A percentile compares a stretch with the other conserved stretches of the same genome.
phyloP scores from a whole-genome alignment of 2,113 vertebrate genomes.

The Tragulus kanchil region DNA sequence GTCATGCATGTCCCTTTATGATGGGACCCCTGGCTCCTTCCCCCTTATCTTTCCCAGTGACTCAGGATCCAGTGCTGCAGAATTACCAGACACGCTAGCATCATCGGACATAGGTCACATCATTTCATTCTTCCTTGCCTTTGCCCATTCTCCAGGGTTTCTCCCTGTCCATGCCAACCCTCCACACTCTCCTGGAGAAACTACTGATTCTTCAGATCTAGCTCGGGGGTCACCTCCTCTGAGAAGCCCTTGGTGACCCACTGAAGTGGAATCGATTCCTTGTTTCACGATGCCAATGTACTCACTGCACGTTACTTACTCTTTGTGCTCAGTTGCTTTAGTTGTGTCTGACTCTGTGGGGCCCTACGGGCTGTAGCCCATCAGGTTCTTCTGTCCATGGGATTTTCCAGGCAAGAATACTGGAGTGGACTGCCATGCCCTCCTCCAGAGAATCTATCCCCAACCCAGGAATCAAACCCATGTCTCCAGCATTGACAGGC shows the following conservation, averaged over 20 bases:
- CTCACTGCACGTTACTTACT: rapidly evolving
- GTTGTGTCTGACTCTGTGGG: not conserved
- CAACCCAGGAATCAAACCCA: not conserved
- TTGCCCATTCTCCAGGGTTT: not conserved
- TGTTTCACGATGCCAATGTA: not conserved
- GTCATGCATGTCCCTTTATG: not conserved
- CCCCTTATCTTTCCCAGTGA: not conserved
- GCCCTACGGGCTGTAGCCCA: not conserved
- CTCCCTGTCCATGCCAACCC: not conserved
- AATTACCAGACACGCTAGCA: not conserved
- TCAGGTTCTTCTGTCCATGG: not conserved
- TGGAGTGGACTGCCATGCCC: not conserved
- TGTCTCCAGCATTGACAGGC: not conserved
- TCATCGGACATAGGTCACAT: not conserved
- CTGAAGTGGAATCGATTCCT: not conserved
- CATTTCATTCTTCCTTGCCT: not conserved
- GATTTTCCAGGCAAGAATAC: not conserved
- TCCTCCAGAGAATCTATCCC: not conserved
- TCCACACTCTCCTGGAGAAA: not conserved
- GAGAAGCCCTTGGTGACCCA: not conserved
- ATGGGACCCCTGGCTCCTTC: not conserved
- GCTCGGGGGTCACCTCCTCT: not conserved
- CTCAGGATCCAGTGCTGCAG: not conserved
- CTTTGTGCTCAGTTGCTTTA: not conserved
- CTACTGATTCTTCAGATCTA: not conserved